Base-by-base conservation (phyloP, 2,888 invertebrate genomes). In the Stratiomys singularior region DNA sequence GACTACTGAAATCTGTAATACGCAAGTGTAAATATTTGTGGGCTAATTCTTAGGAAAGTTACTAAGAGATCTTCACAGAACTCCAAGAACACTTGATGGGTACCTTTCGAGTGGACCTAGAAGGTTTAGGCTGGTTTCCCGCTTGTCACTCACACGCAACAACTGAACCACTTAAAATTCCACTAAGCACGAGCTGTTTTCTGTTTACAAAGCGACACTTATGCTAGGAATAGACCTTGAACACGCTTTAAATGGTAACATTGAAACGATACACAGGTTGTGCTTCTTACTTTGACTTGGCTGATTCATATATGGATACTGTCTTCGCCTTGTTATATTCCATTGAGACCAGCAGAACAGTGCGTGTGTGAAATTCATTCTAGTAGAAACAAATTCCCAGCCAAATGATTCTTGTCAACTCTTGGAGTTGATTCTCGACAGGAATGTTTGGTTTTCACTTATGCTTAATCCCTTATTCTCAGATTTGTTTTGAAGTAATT, bases 301-400 rank as follows among this genome's bases (percentile, higher is more conserved):
- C 23, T 15, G 18, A 52, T 5, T 52, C 52, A 52, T 21, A 23
- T 60, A 60, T 23, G 25, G 60, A 23, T 60, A 25, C 15, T 11
- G 25, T 60, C 23, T 60, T 60, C 13, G 25, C 60, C 60, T 7
- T 60, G 7, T 37, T 37, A 23, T 60, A 23, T 52, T 52, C 52
- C 18, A 52, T 60, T 60, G n/a, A n/a, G n/a, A n/a, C n/a, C n/a
- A 60, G 21, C 7, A 23, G 60, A 23, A 60, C 13, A 60, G 96
- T 89, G 94, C 96, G 89, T 95, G 95, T 88, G 18, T 37, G 37
- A 37, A 37, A 5, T 37, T 37, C 37, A 37, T 37, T 37, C n/a
- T 3, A 37, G 37, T 3, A 3, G 37, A 37, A 37, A 5, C 3
- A 37, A 9, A 37, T 37, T 5, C 37, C 9, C 9, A 37, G 37